Percentiles rank a stretch among this genome's conserved stretches.
Evolutionary conservation across 2,113 vertebrate species (phyloP).

Genomic region (Bolborhynchus lineola): DNA sequence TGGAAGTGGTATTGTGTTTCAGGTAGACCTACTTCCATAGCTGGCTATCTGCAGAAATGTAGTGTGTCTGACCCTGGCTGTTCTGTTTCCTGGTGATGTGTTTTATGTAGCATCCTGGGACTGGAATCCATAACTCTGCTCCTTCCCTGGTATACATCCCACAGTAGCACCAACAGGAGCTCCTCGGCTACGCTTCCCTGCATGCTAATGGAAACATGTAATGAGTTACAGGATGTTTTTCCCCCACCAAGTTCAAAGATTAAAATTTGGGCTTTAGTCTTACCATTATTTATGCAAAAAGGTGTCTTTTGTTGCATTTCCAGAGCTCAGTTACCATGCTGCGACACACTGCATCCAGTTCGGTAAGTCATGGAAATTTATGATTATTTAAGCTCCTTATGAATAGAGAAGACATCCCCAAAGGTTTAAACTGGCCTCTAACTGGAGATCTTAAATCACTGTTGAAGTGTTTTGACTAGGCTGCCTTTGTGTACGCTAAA

Average conservation of each 20-base stretch:
- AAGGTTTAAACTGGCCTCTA: conserved; percentile 38
- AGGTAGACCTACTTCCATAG: neutral
- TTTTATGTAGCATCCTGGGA: neutral
- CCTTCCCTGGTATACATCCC: conserved; percentile 32
- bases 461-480: conserved; percentile 54
- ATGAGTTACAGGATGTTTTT: conserved; percentile 67
- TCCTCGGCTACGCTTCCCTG: conserved; percentile 39
- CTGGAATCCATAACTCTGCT: conserved; percentile 43
- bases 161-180: conserved; percentile 24
- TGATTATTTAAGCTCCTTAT: conserved; percentile 61
- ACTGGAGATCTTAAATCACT: conserved; percentile 51
- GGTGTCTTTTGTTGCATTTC: conserved; percentile 68
- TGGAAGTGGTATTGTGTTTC: neutral
- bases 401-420: conserved; percentile 45
- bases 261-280: conserved; percentile 72
- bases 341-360: conserved; percentile 58
- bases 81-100: conserved; percentile 35
- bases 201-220: conserved; percentile 55
- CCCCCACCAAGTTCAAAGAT: conserved; percentile 55
- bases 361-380: conserved; percentile 65
- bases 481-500: conserved; percentile 55
- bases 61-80: neutral
- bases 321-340: conserved; percentile 53
- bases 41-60: neutral
- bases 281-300: conserved; percentile 57